phyloP scores from a whole-genome alignment of 2,797 vertebrate genomes.

The Apogon talboti region DNA sequence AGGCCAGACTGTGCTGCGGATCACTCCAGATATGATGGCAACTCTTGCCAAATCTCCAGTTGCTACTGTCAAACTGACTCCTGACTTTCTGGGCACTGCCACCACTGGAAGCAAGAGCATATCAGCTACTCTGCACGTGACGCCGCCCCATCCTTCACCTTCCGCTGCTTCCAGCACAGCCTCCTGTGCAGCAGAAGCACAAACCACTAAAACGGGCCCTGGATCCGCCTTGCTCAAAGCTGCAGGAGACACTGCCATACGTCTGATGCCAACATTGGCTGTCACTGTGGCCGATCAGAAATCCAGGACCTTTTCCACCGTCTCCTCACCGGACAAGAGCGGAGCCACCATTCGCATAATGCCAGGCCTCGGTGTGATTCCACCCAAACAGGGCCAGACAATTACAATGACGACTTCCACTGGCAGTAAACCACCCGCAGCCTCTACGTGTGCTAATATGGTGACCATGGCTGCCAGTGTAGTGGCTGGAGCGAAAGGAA shows the following conservation, averaged over 20 bases:
- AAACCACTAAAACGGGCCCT: slow-evolving; percentile 74
- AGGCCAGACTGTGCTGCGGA: slow-evolving; percentile 96
- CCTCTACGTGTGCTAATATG: slow-evolving; percentile 81
- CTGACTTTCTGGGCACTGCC: slow-evolving; percentile 91
- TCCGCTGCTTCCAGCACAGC: slow-evolving; percentile 60
- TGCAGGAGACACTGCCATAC: slow-evolving; percentile 87
- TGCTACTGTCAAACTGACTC: slow-evolving; percentile 94
- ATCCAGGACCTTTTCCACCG: slow-evolving; percentile 84
- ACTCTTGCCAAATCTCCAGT: slow-evolving; percentile 95
- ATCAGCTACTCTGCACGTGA: slow-evolving; percentile 93
- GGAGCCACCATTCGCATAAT: slow-evolving; percentile 93
- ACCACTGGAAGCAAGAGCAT: slow-evolving; percentile 88
- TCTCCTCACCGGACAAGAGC: slow-evolving; percentile 88
- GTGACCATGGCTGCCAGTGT: slow-evolving; percentile 89
- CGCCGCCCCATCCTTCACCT: slow-evolving; percentile 77
- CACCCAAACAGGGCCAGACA: slow-evolving; percentile 91
- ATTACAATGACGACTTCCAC: slow-evolving; percentile 88
- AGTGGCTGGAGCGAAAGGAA: slow-evolving; percentile 86
- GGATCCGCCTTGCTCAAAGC: slow-evolving; percentile 88
- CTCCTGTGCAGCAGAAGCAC: slow-evolving; percentile 79
- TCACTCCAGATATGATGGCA: slow-evolving; percentile 99
- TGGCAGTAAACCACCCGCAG: slow-evolving; percentile 74
- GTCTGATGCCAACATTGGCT: slow-evolving; percentile 94
- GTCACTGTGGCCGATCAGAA: slow-evolving; percentile 93
- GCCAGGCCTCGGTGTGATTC: slow-evolving; percentile 93